phyloP scores from a whole-genome alignment of 2,113 vertebrate species.

The Ciconia stormi region DNA sequence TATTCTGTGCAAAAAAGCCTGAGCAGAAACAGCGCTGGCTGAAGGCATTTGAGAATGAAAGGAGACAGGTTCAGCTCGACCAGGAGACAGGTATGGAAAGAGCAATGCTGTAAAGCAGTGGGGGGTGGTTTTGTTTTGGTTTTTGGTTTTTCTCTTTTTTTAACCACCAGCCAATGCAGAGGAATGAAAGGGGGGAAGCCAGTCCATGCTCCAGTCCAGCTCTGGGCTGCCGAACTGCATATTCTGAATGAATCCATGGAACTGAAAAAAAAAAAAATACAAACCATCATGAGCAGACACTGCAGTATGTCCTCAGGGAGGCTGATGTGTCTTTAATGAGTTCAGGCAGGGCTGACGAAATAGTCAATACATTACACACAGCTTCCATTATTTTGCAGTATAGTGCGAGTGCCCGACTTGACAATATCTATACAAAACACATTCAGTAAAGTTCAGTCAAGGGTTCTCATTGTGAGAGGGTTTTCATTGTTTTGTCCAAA shows the following conservation, averaged over 20 bases:
- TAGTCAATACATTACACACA: neutral
- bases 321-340: neutral
- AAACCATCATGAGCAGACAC: neutral
- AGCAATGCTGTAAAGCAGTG: neutral
- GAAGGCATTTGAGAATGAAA: conserved; percentile 88
- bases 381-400: neutral
- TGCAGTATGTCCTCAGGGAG: neutral
- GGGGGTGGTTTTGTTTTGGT: no score
- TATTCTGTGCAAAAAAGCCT: conserved; percentile 91
- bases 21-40: conserved; percentile 95
- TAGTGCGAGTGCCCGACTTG: fast-evolving
- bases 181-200: neutral
- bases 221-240: neutral
- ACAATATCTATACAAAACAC: neutral
- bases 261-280: neutral
- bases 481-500: neutral
- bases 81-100: conserved; percentile 83
- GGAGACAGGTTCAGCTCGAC: conserved; percentile 89
- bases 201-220: neutral
- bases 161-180: neutral
- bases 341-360: neutral
- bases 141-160: neutral
- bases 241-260: neutral
- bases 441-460: neutral
- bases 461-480: neutral